Evolutionary conservation across 2,888 invertebrate genomes (phyloP), one percentile per base, ranked within the genome.

Genomic region (Luperina nickerlii): DNA sequence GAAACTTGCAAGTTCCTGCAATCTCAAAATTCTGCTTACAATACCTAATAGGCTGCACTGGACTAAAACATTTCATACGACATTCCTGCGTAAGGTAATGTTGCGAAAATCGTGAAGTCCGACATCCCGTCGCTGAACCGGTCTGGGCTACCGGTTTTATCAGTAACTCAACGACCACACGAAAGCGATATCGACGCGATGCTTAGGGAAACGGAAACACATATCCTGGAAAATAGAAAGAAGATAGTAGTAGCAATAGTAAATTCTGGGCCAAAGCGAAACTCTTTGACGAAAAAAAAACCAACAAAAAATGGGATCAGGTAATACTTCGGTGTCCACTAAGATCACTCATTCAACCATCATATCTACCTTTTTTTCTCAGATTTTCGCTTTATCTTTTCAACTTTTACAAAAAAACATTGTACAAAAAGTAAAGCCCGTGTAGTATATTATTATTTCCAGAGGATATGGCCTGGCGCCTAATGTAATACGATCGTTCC

Each of bases 141-240:
- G 90, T 91, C 66, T 76, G 71, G 38, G 66, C 81, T 83, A 89
- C 89, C 69, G 83, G 89, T 90, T 89, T 82, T 84, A 80, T 83
- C 74, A 83, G 75, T 86, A 74, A 83, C 81, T 86, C 84, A 83
- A 83, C 86, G n/a, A 76, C 88, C 68, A 81, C 82, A 85, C 45
- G 83, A 89, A 89, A 91, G 90, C 90, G 90, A 91, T 91, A 88
- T 90, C 89, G 88, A 91, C 88, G 85, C 89, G 88, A 88, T 90
- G 84, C 86, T 89, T 86, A 87, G 89, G 91, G 90, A 94, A 95
- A 92, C 94, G 94, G 93, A 95, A 92, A 93, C 90, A 79, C 77
- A 85, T 90, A 92, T 94, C 94, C 94, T 91, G 90, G 93, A 91
- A 93, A 94, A 93, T 90, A 74, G 77, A 83, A 83, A 76, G 79